Evolutionary conservation across 2,888 invertebrate genomes (phyloP), one percentile per base, ranked within the genome.

Genomic region (Lypha dubia): DNA sequence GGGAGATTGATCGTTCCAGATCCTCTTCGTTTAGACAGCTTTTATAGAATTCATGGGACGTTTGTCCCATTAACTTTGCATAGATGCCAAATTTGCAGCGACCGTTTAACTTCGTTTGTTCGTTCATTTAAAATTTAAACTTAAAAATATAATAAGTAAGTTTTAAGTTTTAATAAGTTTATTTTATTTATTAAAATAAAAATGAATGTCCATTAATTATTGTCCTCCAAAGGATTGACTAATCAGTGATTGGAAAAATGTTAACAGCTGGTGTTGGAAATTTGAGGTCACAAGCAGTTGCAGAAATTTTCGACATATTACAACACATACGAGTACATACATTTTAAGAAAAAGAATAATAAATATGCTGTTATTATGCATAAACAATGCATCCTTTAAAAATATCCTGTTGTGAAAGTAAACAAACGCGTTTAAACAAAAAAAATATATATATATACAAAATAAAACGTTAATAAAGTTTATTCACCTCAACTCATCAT

Each of bases 401-500:
- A 79, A 63, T 68, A 79, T 79, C 74, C 74, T 83, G 79, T 56
- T 79, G 46, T 38, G 68, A n/a, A 17, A 51, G 65, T 46, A 49
- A 53, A 68, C 70, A n/a, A n/a, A n/a, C 60, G 15, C 32, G 56
- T 35, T n/a, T 9, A 20, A 20, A n/a, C n/a, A n/a, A n/a, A n/a
- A n/a, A n/a, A n/a, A 68, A 62, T 17, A 75, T 32, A 24, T 46
- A 22, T n/a, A n/a, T n/a, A n/a, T n/a, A 35, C 22, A 46, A 46
- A 65, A 24, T 20, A 51, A 28, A 62, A 35, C 22, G 13, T 44
- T 22, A 60, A 56, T 63, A 74, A 7, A 49, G 24, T 49, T 62
- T 13, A 74, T 32, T 17, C 32, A 76, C 15, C 74, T 71, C 63
- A 75, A 75, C 79, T 75, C 79, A 75, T 83, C 75, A 84, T 84